Evolutionary conservation across 2,113 vertebrate species (phyloP).

Genomic region (Martes martes): DNA sequence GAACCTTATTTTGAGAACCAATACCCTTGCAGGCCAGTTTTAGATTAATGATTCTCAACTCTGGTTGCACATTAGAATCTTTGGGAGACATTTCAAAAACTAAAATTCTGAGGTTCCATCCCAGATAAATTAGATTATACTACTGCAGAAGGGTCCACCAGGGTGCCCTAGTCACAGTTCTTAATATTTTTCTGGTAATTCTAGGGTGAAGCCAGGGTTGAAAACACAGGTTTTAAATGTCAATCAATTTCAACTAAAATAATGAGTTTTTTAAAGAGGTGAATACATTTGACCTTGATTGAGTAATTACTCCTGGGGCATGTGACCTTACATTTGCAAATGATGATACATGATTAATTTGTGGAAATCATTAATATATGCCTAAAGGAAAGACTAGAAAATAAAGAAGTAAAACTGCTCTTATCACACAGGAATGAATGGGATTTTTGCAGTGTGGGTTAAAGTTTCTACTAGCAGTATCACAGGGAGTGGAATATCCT

Average conservation of each 20-base stretch:
- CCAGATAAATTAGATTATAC: not conserved
- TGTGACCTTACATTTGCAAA: slow-evolving; percentile 1
- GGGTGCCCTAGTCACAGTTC: not conserved
- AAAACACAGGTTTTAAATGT: slow-evolving; percentile 1
- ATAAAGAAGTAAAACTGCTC: slow-evolving; percentile 25
- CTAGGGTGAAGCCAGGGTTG: not conserved
- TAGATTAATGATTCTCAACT: not conserved
- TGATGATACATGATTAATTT: not conserved
- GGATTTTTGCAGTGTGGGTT: not conserved
- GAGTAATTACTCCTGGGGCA: not conserved
- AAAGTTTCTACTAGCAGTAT: not conserved
- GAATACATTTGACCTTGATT: slow-evolving; percentile 36
- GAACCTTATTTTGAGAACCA: not conserved
- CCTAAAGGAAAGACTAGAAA: slow-evolving; percentile 38
- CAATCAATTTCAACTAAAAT: slow-evolving; percentile 13
- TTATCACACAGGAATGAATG: not conserved
- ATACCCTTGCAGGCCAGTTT: not conserved
- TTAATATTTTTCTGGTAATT: not conserved
- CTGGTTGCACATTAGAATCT: not conserved
- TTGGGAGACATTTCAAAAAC: not conserved
- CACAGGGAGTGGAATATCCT: not conserved
- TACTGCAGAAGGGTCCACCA: not conserved
- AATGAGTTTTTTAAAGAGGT: not conserved
- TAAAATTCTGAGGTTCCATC: not conserved
- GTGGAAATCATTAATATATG: slow-evolving; percentile 8